Evolutionary conservation across 2,888 invertebrate species (phyloP).

Genomic region (Drosophila birchii): DNA sequence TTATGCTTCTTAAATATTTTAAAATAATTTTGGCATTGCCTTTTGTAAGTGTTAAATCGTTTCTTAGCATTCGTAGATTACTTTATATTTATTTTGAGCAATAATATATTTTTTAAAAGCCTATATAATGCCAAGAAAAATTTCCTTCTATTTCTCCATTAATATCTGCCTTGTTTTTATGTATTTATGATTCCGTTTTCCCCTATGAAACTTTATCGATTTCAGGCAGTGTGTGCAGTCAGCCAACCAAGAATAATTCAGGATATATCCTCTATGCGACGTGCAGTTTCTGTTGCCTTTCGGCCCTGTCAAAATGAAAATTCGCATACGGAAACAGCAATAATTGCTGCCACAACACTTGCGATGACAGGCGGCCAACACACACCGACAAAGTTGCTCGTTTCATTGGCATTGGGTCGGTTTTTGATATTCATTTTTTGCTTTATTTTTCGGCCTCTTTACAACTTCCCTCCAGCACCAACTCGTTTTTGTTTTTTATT

Average conservation of each 20-base stretch:
- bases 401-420: slow-evolving; percentile 64
- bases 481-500: slow-evolving; percentile 53
- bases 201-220: slow-evolving; percentile 20
- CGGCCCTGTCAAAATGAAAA: slow-evolving; percentile 58
- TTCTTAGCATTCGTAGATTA: too few relatives aligned
- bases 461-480: slow-evolving; percentile 66
- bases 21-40: too few relatives aligned
- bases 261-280: slow-evolving; percentile 36
- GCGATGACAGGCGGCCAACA: slow-evolving; percentile 51
- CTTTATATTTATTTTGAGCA: too few relatives aligned
- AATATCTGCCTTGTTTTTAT: not conserved
- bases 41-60: too few relatives aligned
- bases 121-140: too few relatives aligned
- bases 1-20: too few relatives aligned
- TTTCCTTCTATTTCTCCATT: not conserved
- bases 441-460: slow-evolving; percentile 39
- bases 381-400: slow-evolving; percentile 49
- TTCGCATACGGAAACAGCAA: slow-evolving; percentile 69
- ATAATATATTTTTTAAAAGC: too few relatives aligned
- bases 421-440: slow-evolving; percentile 29
- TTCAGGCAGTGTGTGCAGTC: slow-evolving; percentile 20
- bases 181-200: not conserved
- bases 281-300: slow-evolving; percentile 43
- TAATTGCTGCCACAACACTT: slow-evolving; percentile 72
- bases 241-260: slow-evolving; percentile 26